phyloP scores from a whole-genome alignment of 2,888 invertebrate species.

The Branchellion lobata region DNA sequence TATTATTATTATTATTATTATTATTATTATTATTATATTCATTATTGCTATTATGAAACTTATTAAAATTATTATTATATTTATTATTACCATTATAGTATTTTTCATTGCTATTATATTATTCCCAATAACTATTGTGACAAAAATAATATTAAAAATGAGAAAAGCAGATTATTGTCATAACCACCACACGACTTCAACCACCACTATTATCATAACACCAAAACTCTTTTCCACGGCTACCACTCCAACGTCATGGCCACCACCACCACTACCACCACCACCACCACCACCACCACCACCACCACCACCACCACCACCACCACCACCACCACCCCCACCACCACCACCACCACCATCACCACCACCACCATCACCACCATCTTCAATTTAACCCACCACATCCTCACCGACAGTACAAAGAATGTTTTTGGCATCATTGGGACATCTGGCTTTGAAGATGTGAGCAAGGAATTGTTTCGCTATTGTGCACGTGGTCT shows the following conservation, averaged over 20 bases:
- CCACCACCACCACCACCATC: too few relatives aligned
- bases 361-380: too few relatives aligned
- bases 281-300: too few relatives aligned
- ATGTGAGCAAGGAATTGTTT: conserved; percentile 60
- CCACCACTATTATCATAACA: not conserved
- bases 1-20: too few relatives aligned
- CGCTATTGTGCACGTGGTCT: conserved; percentile 62
- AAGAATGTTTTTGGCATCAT: conserved; percentile 56
- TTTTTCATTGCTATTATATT: not conserved
- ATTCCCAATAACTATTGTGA: not conserved
- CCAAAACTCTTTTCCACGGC: not conserved
- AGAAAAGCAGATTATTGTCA: conserved; percentile 1
- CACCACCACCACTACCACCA: not conserved
- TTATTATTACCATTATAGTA: too few relatives aligned
- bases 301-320: too few relatives aligned
- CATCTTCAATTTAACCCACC: too few relatives aligned
- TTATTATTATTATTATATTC: too few relatives aligned
- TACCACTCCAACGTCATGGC: not conserved
- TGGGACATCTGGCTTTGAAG: conserved; percentile 57
- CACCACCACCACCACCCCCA: too few relatives aligned
- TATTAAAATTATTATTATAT: too few relatives aligned
- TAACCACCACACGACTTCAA: not conserved
- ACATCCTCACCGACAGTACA: conserved; percentile 58
- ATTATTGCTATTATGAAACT: too few relatives aligned
- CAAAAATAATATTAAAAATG: conserved; percentile 9